Evolutionary conservation across 2,888 invertebrate species (phyloP).

Genomic region (Caenorhabditis angaria): DNA sequence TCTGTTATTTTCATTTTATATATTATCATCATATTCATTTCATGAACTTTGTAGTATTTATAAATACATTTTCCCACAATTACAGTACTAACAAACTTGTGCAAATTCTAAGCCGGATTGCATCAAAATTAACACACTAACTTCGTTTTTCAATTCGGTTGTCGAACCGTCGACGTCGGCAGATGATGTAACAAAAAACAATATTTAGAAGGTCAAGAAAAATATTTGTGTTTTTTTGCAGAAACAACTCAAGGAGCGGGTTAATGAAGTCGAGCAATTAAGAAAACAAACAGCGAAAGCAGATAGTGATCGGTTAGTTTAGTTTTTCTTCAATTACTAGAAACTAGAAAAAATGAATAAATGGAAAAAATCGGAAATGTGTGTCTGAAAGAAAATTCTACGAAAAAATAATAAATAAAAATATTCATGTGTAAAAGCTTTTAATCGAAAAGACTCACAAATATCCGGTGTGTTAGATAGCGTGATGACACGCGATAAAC

Average conservation of each 20-base stretch:
- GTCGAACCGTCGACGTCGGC: background rate
- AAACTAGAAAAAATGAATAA: background rate
- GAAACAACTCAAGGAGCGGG: slow-evolving; percentile 60
- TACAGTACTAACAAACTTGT: background rate
- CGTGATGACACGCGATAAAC: slow-evolving; percentile 25
- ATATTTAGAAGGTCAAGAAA: background rate
- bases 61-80: background rate
- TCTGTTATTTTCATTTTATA: background rate
- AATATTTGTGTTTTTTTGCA: slow-evolving; percentile 32
- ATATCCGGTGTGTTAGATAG: slow-evolving; percentile 7
- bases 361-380: background rate
- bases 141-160: slow-evolving; percentile 8
- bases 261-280: slow-evolving; percentile 57
- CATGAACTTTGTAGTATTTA: no score
- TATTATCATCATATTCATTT: background rate
- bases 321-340: background rate
- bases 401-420: background rate
- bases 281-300: slow-evolving; percentile 47
- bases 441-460: background rate
- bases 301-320: slow-evolving; percentile 31
- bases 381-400: background rate
- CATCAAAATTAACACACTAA: slow-evolving; percentile 7
- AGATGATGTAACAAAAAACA: background rate
- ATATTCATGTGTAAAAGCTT: background rate
- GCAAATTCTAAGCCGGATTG: background rate